phyloP scores from a whole-genome alignment of 1,140 invertebrate species.

The Musca domestica region DNA sequence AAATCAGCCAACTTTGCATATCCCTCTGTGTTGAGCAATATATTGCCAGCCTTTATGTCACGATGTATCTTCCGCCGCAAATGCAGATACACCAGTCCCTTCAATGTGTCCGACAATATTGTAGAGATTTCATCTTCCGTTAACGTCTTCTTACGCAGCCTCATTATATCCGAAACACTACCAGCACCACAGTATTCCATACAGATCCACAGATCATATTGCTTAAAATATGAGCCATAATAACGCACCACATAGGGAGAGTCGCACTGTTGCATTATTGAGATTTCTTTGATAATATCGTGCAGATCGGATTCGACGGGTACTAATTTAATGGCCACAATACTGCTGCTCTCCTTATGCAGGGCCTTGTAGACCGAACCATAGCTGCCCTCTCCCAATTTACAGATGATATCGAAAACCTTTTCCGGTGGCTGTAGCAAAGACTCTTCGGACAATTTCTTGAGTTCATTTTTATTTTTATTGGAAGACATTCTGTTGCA shows the following conservation, averaged over 20 bases:
- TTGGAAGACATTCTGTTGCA: conserved; percentile 43
- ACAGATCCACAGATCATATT: conserved; percentile 99
- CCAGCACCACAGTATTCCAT: conserved; percentile 99
- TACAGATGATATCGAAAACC: conserved; percentile 98
- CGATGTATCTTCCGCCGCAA: conserved; percentile 92
- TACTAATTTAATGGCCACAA: conserved; percentile 98
- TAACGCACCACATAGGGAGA: conserved; percentile 98
- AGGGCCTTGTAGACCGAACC: conserved; percentile 76
- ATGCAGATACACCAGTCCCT: conserved; percentile 96
- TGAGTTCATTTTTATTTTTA: conserved; percentile 74
- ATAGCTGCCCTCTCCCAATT: conserved; percentile 92
- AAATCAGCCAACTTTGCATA: conserved; percentile 99
- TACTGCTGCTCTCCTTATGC: conserved; percentile 92
- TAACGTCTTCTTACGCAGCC: conserved; percentile 93
- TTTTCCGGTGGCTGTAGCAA: conserved; percentile 95
- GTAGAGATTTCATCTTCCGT: conserved; percentile 97
- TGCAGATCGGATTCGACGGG: conserved; percentile 98
- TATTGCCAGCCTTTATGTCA: conserved; percentile 98
- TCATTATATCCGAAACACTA: conserved; percentile 98
- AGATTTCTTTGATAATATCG: conserved; percentile 99
- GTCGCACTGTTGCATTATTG: conserved; percentile 99
- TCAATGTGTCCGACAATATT: conserved; percentile 91
- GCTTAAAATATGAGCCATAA: conserved; percentile 99
- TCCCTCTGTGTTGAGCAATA: conserved; percentile 95
- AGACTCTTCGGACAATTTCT: conserved; percentile 93